A percentile compares a stretch with the other conserved stretches of the same genome.
Evolutionary conservation across 1,140 invertebrate genomes (phyloP).

Genomic region (Anastrepha ludens): DNA sequence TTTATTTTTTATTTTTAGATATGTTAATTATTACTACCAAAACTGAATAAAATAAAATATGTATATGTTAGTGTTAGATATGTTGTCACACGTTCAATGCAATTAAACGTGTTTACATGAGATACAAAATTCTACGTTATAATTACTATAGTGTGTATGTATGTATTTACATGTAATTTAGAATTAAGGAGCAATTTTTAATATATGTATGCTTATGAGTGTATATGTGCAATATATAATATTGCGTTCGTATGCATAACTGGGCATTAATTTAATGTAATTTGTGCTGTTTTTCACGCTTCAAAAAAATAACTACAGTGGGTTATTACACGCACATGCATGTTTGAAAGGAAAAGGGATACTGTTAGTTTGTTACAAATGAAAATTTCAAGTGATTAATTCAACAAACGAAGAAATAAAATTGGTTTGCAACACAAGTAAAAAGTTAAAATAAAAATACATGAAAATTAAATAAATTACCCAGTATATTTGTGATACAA

Average conservation of each 20-base stretch:
- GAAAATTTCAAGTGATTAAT: background rate
- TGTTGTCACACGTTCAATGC: conserved; percentile 32
- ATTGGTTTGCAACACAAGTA: too few species aligned
- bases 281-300: conserved; percentile 38
- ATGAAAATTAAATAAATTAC: too few species aligned
- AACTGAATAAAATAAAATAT: conserved; percentile 2
- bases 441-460: too few species aligned
- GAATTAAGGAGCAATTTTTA: conserved; percentile 7
- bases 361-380: background rate
- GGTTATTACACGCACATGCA: background rate
- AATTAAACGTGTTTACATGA: background rate
- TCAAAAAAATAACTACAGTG: background rate
- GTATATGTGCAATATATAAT: conserved; percentile 5
- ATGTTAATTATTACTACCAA: conserved; percentile 13
- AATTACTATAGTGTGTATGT: conserved; percentile 22
- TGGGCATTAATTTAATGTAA: conserved; percentile 11
- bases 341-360: background rate
- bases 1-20: background rate
- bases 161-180: conserved; percentile 40
- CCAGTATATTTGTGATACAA: too few species aligned
- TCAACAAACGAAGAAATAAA: background rate
- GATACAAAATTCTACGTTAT: conserved; percentile 17
- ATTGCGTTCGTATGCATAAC: background rate
- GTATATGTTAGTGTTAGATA: conserved; percentile 8
- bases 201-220: conserved; percentile 23